Conservation (phyloP, 2,113 vertebrate genomes). For the Phycodurus eques region DNA sequence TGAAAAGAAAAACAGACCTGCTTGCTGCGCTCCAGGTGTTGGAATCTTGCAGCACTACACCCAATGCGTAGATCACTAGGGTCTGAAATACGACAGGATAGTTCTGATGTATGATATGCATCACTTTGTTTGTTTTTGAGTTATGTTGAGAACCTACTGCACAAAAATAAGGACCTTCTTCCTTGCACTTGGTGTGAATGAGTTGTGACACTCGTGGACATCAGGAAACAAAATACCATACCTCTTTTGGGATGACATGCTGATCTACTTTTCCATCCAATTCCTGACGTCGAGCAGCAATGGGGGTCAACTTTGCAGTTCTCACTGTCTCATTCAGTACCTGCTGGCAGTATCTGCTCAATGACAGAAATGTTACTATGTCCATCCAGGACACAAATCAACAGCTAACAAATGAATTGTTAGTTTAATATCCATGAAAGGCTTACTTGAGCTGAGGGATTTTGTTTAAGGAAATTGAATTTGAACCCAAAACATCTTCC, state of each 20-base stretch:
- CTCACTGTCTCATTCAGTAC: slow-evolving; percentile 91
- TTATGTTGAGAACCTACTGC: too few relatives aligned
- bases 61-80: slow-evolving; percentile 90
- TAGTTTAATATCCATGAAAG: not conserved
- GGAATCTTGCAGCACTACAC: slow-evolving; percentile 88
- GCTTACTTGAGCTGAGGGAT: slow-evolving; percentile 86
- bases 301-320: slow-evolving; percentile 87
- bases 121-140: too few relatives aligned
- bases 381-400: not conserved
- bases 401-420: not conserved
- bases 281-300: slow-evolving; percentile 89
- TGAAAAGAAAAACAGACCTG: slow-evolving; percentile 70
- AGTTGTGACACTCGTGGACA: not conserved
- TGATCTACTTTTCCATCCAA: slow-evolving; percentile 89
- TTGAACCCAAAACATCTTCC: slow-evolving; percentile 81
- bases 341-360: slow-evolving; percentile 85
- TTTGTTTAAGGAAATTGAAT: slow-evolving; percentile 82
- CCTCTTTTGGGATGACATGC: slow-evolving; percentile 92
- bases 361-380: slow-evolving; percentile 9
- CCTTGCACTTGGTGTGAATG: not conserved
- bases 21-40: slow-evolving; percentile 85
- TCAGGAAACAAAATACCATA: slow-evolving; percentile 47
- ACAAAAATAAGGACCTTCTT: not conserved
- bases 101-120: not conserved
- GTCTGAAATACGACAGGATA: slow-evolving; percentile 73